Conservation (phyloP, 2,113 vertebrate species). For the Istiophorus platypterus region DNA sequence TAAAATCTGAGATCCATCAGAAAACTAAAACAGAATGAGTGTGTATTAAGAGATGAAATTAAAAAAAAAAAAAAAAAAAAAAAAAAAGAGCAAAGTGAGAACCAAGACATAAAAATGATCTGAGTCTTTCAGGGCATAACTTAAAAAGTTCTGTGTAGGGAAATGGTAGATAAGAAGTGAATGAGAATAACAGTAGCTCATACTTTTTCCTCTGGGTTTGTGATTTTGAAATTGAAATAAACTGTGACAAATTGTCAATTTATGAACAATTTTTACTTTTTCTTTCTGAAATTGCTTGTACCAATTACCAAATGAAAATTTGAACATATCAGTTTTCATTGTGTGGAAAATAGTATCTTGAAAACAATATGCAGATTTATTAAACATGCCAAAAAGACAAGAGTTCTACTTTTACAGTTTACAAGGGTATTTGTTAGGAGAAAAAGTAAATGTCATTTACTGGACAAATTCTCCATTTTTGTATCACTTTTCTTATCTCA, state of each 20-base stretch:
- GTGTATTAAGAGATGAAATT: not conserved
- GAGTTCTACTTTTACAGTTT: constrained; percentile 1
- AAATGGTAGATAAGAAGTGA: constrained; percentile 6
- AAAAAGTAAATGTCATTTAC: not conserved
- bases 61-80: not conserved
- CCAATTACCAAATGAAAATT: not conserved
- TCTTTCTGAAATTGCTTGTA: constrained; percentile 1
- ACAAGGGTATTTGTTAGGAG: not conserved
- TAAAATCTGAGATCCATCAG: not conserved
- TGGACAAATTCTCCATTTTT: constrained; percentile 11
- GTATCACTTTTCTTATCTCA: not conserved
- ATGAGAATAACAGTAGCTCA: not conserved
- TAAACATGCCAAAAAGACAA: not conserved
- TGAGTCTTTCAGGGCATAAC: too few relatives aligned
- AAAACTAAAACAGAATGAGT: not conserved
- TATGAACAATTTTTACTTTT: not conserved
- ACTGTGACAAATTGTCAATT: constrained; percentile 1
- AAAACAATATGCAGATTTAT: constrained; percentile 1
- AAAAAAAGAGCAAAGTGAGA: not conserved
- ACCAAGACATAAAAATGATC: not conserved
- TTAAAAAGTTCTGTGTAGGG: too few relatives aligned
- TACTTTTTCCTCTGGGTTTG: constrained; percentile 25
- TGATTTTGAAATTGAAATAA: constrained; percentile 10
- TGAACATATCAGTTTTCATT: not conserved
- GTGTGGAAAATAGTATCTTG: not conserved